Evolutionary conservation across 2,797 vertebrate genomes (phyloP).

Genomic region (Acipenser oxyrinchus): DNA sequence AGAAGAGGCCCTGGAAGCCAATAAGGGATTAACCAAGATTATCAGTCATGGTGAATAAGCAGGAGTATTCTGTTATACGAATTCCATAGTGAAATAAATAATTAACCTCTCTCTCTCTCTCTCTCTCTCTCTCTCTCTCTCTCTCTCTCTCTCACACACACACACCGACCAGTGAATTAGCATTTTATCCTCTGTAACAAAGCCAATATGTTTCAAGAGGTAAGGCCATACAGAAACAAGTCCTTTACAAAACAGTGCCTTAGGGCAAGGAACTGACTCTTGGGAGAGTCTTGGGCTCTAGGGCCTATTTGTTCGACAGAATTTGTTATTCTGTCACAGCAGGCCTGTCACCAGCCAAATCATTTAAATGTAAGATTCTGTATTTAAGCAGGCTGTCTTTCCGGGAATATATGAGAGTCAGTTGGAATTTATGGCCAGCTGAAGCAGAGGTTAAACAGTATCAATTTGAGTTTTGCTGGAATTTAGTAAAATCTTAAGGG

Average conservation of each 20-base stretch:
- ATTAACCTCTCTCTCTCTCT: conserved; percentile 16
- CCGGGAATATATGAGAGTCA: conserved; percentile 54
- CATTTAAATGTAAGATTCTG: conserved; percentile 68
- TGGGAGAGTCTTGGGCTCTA: conserved; percentile 60
- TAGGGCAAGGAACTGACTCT: conserved; percentile 59
- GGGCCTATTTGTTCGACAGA: conserved; percentile 74
- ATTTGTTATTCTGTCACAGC: conserved; percentile 71
- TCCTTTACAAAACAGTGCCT: conserved; percentile 61
- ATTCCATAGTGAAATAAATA: conserved; percentile 30
- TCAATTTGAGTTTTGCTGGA: conserved; percentile 49
- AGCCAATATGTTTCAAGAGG: conserved; percentile 70
- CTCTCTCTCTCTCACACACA: not conserved
- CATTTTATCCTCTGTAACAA: conserved; percentile 67
- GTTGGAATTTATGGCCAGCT: conserved; percentile 50
- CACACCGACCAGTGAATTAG: conserved; percentile 48
- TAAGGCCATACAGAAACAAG: conserved; percentile 67
- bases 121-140: conserved; percentile 10
- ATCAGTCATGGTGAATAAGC: conserved; percentile 39
- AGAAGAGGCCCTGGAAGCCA: conserved; percentile 21
- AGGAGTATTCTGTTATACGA: conserved; percentile 30
- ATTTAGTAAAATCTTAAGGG: conserved; percentile 48
- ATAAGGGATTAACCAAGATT: conserved; percentile 40
- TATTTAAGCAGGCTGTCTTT: conserved; percentile 66
- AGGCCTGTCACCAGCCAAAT: conserved; percentile 64
- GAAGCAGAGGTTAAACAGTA: conserved; percentile 49